These are phyloP conservation scores for Arvicanthis niloticus DNA, from an alignment of 2,113 vertebrate species.

Conservation along the genomic window DNA sequence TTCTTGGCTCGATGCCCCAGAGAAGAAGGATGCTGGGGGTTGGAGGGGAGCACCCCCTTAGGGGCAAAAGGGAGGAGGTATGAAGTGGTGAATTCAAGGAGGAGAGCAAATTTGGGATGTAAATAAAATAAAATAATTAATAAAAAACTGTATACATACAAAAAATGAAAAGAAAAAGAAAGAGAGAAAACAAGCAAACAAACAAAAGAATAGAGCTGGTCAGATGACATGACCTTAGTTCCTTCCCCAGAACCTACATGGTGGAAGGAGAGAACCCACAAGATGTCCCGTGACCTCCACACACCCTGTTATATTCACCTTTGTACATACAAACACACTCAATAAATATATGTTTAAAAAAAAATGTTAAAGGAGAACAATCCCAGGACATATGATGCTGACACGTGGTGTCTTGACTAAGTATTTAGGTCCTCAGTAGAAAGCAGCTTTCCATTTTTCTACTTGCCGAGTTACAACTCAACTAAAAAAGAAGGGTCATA, in stretches of 20 bases:
- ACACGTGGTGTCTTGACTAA: constrained; percentile 28
- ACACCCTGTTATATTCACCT: background rate
- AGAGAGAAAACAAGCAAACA: too few species aligned
- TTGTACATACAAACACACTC: too few species aligned
- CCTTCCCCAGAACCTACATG: background rate
- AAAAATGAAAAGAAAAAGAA: too few species aligned
- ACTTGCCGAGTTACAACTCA: constrained; percentile 30
- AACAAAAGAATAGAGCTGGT: background rate
- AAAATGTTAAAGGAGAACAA: background rate
- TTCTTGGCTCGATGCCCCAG: too few species aligned
- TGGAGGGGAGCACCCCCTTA: too few species aligned
- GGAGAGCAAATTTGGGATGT: too few species aligned
- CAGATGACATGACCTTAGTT: background rate
- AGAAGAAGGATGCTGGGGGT: too few species aligned
- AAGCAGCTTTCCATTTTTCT: constrained; percentile 55
- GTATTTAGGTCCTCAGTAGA: background rate
- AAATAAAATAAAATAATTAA: too few species aligned
- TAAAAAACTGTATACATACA: too few species aligned
- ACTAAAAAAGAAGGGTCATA: constrained; percentile 50
- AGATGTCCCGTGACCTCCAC: background rate
- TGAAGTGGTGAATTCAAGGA: too few species aligned
- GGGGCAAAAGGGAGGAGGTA: too few species aligned
- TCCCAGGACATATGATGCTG: constrained; percentile 36
- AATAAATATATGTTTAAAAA: background rate
- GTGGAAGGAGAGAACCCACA: background rate